Conservation (phyloP, 1,140 invertebrate species). For the Augochlora pura region DNA sequence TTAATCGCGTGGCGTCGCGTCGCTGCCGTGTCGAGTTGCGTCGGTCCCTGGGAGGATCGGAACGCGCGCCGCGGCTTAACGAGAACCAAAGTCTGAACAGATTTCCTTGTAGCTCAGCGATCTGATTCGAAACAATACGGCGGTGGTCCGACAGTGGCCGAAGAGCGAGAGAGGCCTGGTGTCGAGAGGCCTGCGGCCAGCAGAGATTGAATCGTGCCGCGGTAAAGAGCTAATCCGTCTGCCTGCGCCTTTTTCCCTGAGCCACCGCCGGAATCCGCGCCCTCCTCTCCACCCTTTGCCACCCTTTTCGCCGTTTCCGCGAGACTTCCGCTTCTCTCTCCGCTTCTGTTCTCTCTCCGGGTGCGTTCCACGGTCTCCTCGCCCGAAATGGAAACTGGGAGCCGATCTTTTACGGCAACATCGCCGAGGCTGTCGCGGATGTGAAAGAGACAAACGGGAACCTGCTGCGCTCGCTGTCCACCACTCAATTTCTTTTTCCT, state of each 20-base stretch:
- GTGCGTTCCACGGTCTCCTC: no score
- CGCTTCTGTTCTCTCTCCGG: neutral
- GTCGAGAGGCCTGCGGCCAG: conserved; percentile 71
- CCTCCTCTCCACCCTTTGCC: neutral
- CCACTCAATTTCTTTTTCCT: neutral
- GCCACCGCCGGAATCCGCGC: neutral
- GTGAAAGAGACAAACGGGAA: neutral
- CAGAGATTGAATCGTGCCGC: conserved; percentile 74
- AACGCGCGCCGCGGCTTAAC: neutral
- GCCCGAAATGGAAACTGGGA: neutral
- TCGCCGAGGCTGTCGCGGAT: neutral
- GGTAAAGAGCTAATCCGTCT: conserved; percentile 74
- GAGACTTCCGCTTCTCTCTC: conserved; percentile 6
- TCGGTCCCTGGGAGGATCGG: neutral
- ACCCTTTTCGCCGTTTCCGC: neutral
- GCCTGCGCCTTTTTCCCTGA: conserved; percentile 25
- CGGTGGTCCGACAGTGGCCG: no score
- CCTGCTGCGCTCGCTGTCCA: neutral
- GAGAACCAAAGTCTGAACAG: no score
- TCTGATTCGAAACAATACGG: no score
- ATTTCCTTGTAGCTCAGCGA: no score
- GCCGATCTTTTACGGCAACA: no score
- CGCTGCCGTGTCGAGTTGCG: neutral
- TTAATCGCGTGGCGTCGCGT: conserved; percentile 28
- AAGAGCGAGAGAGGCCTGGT: conserved; percentile 37